These are phyloP conservation scores for Phalacrocorax brasilianus DNA, from an alignment of 2,113 vertebrate genomes.

Conservation along the genomic window DNA sequence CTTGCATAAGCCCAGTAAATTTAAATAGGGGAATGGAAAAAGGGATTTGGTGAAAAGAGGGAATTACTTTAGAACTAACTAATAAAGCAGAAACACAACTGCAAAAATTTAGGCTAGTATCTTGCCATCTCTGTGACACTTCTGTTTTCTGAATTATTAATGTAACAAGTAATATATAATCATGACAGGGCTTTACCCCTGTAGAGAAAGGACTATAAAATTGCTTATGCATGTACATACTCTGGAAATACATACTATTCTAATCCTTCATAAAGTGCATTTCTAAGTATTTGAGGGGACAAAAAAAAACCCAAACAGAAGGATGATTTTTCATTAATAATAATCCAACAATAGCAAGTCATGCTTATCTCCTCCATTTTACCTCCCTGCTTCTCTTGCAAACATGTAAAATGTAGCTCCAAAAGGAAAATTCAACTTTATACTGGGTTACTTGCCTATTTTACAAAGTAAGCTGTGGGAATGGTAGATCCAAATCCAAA, in stretches of 20 bases:
- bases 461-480: not conserved
- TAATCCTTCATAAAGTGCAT: not conserved
- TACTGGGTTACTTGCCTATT: not conserved
- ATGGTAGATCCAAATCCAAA: not conserved
- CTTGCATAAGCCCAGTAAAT: not conserved
- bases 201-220: not conserved
- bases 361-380: not conserved
- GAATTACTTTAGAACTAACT: not conserved
- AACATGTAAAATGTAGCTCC: not conserved
- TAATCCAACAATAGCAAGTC: not conserved
- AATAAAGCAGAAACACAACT: not conserved
- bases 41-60: not conserved
- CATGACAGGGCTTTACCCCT: not conserved
- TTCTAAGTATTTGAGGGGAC: not conserved
- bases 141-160: not conserved
- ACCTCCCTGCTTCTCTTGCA: not conserved
- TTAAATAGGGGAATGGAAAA: not conserved
- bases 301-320: not conserved
- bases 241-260: not conserved
- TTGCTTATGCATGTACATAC: not conserved
- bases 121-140: not conserved
- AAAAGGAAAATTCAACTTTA: not conserved
- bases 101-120: not conserved
- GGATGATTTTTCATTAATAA: not conserved
- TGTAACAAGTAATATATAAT: not conserved